Base-by-base conservation (phyloP, 2,888 invertebrate genomes). In the Diploptera punctata region DNA sequence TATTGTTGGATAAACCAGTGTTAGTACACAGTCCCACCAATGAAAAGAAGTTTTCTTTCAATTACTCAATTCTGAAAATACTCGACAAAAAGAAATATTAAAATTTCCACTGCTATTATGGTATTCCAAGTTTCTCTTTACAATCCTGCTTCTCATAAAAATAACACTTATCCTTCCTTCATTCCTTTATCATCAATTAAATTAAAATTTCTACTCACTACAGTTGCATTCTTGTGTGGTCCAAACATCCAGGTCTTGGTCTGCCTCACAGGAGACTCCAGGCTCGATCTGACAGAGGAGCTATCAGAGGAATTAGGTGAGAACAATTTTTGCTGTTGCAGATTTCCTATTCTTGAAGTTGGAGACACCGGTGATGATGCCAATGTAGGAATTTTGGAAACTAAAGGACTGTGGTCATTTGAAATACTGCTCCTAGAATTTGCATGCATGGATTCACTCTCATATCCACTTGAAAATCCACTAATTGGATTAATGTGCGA, bases 191-290 rank as follows among this genome's bases (percentile, higher is more conserved):
- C n/a, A n/a, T n/a, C n/a, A n/a, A n/a, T n/a, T n/a, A n/a, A 33
- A 33, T 33, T 10, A 33, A 33, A 33, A n/a, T 44, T 24, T 19
- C 49, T 52, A 77, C 81, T 77, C 79, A 86, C 83, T 75, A 87
- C 86, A 75, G 84, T 84, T 49, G 84, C 85, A 76, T 87, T 85
- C 77, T 82, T 83, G 76, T 87, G 86, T n/a, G 82, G 82, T 47
- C 87, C 86, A 78, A 87, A 87, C 78, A 86, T 85, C 87, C 87
- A 87, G 7, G 47, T 26, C 26, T 65, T 74, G 82, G 44, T 29
- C 19, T 62, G 62, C 13, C 24, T 62, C 29, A 31, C 38, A 2
- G 62, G 38, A 19, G 21, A 24, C 16, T 62, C 62, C 24, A 18
- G 9, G 3, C 16, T 62, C 7, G 10, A n/a, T 65, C 44, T 47